Conservation (phyloP, 2,888 invertebrate species). For the Gonocerus acuteangulatus region DNA sequence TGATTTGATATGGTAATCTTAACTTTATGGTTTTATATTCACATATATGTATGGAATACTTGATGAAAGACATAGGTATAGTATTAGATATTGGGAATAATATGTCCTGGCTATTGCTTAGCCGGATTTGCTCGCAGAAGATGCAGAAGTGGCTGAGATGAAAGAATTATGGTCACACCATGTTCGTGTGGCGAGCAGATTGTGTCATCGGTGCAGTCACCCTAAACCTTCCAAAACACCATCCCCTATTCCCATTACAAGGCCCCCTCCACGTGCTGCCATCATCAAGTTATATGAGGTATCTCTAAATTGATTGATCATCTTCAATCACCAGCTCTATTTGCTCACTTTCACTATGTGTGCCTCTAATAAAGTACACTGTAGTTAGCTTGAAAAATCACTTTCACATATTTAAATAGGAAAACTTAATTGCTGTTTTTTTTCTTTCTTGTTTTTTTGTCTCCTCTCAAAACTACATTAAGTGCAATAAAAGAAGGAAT, state of each 20-base stretch:
- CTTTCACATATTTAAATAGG: background rate
- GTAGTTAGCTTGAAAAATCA: background rate
- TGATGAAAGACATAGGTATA: no score
- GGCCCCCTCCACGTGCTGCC: constrained; percentile 19
- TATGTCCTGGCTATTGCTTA: constrained; percentile 26
- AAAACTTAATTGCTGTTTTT: background rate
- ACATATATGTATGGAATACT: no score
- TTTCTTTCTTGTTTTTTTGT: background rate
- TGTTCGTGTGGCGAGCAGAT: constrained; percentile 36
- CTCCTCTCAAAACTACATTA: no score
- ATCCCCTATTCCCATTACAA: constrained; percentile 28
- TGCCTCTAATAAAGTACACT: background rate
- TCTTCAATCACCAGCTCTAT: background rate
- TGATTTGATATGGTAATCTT: no score
- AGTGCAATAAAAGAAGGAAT: no score
- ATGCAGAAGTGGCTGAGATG: constrained; percentile 40
- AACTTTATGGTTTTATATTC: no score
- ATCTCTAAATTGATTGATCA: constrained; percentile 19
- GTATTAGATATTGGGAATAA: constrained; percentile 3
- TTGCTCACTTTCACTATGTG: no score
- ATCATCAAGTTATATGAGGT: constrained; percentile 34
- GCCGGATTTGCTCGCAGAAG: constrained; percentile 37
- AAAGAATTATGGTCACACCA: constrained; percentile 40
- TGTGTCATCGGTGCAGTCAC: constrained; percentile 38
- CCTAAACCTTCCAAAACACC: constrained; percentile 6